These are phyloP conservation scores for Aleiodes sp. DNA, from an alignment of 1,140 invertebrate species.

Conservation along the genomic window DNA sequence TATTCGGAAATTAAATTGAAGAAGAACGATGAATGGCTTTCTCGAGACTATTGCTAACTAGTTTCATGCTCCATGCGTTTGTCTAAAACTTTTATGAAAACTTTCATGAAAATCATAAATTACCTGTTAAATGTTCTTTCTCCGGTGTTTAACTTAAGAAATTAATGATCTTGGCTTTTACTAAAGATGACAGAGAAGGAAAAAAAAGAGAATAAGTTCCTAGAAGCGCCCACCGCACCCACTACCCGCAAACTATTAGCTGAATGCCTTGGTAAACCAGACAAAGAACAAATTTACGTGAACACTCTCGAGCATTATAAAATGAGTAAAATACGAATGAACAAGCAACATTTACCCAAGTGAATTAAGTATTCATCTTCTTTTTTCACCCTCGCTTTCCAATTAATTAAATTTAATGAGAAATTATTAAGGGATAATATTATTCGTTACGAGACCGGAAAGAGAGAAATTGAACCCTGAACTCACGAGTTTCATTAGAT, in stretches of 20 bases:
- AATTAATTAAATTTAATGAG: too few relatives aligned
- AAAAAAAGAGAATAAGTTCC: too few relatives aligned
- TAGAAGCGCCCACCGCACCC: not conserved
- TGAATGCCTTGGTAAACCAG: not conserved
- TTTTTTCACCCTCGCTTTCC: too few relatives aligned
- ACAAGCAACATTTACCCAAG: too few relatives aligned
- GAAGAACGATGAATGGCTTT: not conserved
- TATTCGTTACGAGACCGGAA: too few relatives aligned
- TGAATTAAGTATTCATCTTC: too few relatives aligned
- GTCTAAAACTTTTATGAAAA: not conserved
- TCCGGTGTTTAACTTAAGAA: not conserved
- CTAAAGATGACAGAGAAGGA: not conserved
- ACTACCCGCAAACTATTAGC: conserved; percentile 1
- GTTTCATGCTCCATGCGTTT: not conserved
- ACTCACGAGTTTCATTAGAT: not conserved
- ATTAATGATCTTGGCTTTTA: conserved; percentile 7
- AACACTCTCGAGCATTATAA: too few relatives aligned
- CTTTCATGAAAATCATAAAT: conserved; percentile 7
- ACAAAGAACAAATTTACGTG: conserved; percentile 6
- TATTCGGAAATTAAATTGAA: not conserved
- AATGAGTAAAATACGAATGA: too few relatives aligned
- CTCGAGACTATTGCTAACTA: not conserved
- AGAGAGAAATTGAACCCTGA: too few relatives aligned
- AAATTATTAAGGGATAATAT: too few relatives aligned
- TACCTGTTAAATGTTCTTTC: conserved; percentile 9